Conservation (phyloP, 2,888 invertebrate species). For the Brachyptera putata region DNA sequence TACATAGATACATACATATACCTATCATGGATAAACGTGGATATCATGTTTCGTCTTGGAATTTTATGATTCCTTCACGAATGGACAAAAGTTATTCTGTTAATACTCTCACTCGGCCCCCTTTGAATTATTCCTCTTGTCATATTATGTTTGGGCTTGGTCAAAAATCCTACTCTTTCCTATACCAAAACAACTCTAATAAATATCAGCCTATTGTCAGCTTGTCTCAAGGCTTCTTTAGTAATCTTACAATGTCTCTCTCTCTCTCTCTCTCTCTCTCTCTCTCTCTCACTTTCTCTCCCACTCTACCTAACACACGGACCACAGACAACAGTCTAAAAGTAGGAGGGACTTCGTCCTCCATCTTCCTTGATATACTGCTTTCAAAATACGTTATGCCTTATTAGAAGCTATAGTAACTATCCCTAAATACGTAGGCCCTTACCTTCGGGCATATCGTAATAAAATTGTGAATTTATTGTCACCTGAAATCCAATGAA, state of each 20-base stretch:
- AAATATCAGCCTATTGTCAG: constrained; percentile 14
- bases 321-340: neutral
- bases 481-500: no score
- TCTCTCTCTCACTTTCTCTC: constrained; percentile 11
- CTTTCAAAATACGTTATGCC: no score
- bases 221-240: no score
- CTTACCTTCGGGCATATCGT: no score
- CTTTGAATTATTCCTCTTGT: constrained; percentile 3
- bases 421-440: no score
- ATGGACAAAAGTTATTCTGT: constrained; percentile 9
- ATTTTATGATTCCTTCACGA: no score
- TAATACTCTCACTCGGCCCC: neutral
- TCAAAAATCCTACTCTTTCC: constrained; percentile 12
- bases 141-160: constrained; percentile 12
- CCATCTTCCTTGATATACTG: constrained; percentile 94
- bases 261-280: constrained; percentile 17
- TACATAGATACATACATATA: no score
- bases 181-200: constrained; percentile 9
- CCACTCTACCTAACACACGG: neutral
- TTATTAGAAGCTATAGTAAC: no score
- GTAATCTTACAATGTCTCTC: neutral
- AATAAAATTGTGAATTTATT: no score
- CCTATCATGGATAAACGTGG: no score
- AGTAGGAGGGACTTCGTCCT: no score
- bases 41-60: no score